Percentiles rank a stretch among this genome's conserved stretches.
Evolutionary conservation across 2,888 invertebrate genomes (phyloP).

Genomic region (Stomorhina lunata): DNA sequence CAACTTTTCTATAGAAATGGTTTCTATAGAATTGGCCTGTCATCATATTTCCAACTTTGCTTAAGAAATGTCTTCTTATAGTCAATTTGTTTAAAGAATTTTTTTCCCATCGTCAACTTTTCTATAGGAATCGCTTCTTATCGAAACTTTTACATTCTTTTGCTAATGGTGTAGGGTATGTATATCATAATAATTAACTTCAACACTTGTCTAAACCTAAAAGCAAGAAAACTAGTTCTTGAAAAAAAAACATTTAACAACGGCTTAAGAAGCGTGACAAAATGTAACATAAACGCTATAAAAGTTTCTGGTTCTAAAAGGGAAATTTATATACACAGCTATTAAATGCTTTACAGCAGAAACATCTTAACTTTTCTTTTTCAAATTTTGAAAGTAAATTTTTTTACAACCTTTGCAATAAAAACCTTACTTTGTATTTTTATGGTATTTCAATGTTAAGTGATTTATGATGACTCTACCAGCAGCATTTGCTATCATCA

Average conservation of each 20-base stretch:
- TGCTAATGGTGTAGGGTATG: too few relatives aligned
- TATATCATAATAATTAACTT: too few relatives aligned
- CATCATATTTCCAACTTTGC: too few relatives aligned
- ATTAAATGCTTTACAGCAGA: neutral
- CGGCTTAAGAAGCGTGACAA: conserved; percentile 29
- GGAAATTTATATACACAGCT: conserved; percentile 39
- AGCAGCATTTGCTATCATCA: conserved; percentile 22
- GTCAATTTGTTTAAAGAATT: too few relatives aligned
- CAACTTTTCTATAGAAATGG: too few relatives aligned
- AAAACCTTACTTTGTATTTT: neutral
- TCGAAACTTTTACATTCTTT: too few relatives aligned
- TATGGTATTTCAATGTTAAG: neutral
- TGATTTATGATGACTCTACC: conserved; percentile 47
- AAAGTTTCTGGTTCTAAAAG: conserved; percentile 45
- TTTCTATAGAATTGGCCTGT: too few relatives aligned
- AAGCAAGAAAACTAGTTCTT: neutral
- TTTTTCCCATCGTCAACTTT: too few relatives aligned
- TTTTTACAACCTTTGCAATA: too few relatives aligned
- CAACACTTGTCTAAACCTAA: too few relatives aligned
- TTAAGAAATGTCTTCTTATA: too few relatives aligned
- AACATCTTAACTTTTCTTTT: conserved; percentile 7
- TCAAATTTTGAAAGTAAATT: conserved; percentile 35
- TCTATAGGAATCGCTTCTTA: too few relatives aligned
- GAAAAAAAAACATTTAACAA: neutral
- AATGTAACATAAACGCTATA: conserved; percentile 15